Conservation (phyloP, 53 echinoderm and acorn worm genomes). For the Hippasteria phrygiana region DNA sequence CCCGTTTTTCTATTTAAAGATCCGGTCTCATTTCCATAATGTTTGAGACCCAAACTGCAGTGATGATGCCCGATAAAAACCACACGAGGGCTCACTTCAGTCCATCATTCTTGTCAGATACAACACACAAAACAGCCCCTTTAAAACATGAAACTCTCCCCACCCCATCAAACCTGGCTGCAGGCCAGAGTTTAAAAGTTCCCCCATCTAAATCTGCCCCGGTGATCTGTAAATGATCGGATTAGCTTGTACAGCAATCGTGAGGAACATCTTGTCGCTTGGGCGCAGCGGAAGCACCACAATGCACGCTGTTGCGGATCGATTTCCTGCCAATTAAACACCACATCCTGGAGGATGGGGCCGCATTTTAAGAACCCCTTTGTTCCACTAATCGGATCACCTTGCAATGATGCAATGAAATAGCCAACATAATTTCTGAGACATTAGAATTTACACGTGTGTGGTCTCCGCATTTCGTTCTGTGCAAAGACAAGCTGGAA, state of each 20-base stretch:
- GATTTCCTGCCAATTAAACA: slow-evolving; percentile 9
- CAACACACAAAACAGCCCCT: background rate
- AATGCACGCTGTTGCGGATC: slow-evolving; percentile 11
- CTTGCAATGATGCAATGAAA: background rate
- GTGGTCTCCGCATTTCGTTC: too few species aligned
- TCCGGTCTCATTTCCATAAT: too few species aligned
- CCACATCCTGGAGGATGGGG: slow-evolving; percentile 6
- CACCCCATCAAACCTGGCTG: background rate
- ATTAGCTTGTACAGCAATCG: background rate
- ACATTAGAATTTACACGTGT: background rate
- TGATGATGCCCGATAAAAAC: too few species aligned
- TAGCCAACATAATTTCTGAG: background rate
- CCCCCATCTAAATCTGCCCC: background rate
- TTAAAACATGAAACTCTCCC: background rate
- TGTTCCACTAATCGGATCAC: background rate
- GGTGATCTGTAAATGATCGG: background rate
- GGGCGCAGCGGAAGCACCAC: background rate
- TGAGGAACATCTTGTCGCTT: background rate
- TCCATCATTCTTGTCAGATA: too few species aligned
- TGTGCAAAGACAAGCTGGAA: too few species aligned
- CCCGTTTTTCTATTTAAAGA: too few species aligned
- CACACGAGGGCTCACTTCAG: too few species aligned
- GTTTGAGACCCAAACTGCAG: too few species aligned
- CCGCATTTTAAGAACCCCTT: background rate
- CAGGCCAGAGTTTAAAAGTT: background rate